Evolutionary conservation across 2,888 invertebrate species (phyloP).

Genomic region (Cynaeus angustus): DNA sequence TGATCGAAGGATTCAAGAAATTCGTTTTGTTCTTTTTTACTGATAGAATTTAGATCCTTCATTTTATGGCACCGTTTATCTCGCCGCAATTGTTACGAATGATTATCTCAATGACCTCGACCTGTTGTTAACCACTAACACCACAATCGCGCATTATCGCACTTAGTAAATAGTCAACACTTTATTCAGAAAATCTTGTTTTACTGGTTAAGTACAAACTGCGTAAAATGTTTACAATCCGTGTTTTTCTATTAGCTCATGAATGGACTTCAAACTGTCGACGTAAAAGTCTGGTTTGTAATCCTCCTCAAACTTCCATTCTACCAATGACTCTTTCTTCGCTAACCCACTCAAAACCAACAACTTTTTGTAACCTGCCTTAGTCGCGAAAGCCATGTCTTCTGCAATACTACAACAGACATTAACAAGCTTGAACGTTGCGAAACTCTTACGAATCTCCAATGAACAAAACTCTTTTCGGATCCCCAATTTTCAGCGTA

Average conservation of each 20-base stretch:
- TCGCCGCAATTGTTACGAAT: too few species aligned
- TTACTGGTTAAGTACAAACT: neutral
- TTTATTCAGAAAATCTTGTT: neutral
- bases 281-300: slow-evolving; percentile 73
- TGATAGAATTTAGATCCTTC: slow-evolving; percentile 51
- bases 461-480: slow-evolving; percentile 83
- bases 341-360: slow-evolving; percentile 80
- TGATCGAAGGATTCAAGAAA: slow-evolving; percentile 55
- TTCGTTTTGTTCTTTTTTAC: slow-evolving; percentile 47
- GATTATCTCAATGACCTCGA: slow-evolving; percentile 5
- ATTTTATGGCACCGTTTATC: slow-evolving; percentile 23
- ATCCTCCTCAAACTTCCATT: slow-evolving; percentile 70
- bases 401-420: slow-evolving; percentile 18
- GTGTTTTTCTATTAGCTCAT: slow-evolving; percentile 6
- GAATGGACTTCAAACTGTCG: slow-evolving; percentile 52
- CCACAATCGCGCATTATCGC: neutral
- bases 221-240: neutral
- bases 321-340: slow-evolving; percentile 52
- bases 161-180: slow-evolving; percentile 12
- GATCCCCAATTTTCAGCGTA: slow-evolving; percentile 76
- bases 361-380: slow-evolving; percentile 82
- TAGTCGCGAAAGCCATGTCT: slow-evolving; percentile 72
- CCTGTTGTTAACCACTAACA: too few species aligned
- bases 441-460: slow-evolving; percentile 82
- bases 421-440: neutral